These are phyloP conservation scores for Dendroctonus valens DNA, from an alignment of 1,140 invertebrate species.

Conservation along the genomic window DNA sequence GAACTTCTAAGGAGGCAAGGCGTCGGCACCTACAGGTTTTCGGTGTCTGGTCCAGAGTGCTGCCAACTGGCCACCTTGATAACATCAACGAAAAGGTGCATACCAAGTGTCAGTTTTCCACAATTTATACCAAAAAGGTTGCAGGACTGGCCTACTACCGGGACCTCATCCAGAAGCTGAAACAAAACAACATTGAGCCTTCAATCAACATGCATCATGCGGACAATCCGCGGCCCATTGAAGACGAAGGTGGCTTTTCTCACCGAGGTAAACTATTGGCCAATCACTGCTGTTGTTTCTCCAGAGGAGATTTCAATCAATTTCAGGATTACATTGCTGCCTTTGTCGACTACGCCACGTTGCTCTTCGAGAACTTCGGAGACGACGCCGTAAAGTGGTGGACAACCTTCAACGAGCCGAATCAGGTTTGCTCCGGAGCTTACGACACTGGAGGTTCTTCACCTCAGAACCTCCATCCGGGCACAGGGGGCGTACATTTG, in stretches of 20 bases:
- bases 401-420: constrained; percentile 73
- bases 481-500: constrained; percentile 42
- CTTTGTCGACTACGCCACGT: constrained; percentile 60
- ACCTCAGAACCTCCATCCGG: constrained; percentile 38
- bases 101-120: neutral
- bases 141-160: constrained; percentile 58
- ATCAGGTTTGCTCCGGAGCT: constrained; percentile 56
- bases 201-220: constrained; percentile 71
- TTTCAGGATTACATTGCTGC: constrained; percentile 50
- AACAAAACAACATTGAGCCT: constrained; percentile 56
- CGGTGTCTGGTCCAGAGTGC: constrained; percentile 58
- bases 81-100: constrained; percentile 55
- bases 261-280: neutral
- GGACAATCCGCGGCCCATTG: constrained; percentile 64
- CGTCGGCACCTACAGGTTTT: constrained; percentile 56
- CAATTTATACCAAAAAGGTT: neutral
- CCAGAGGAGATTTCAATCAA: too few relatives aligned
- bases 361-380: constrained; percentile 60
- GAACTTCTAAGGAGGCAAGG: constrained; percentile 50
- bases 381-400: constrained; percentile 62
- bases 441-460: constrained; percentile 30
- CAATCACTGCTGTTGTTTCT: too few relatives aligned
- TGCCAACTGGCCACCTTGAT: constrained; percentile 42
- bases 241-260: constrained; percentile 49
- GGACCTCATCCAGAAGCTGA: constrained; percentile 56